These are phyloP conservation scores for Leucozona laternaria DNA, from an alignment of 2,888 invertebrate species.

Conservation along the genomic window DNA sequence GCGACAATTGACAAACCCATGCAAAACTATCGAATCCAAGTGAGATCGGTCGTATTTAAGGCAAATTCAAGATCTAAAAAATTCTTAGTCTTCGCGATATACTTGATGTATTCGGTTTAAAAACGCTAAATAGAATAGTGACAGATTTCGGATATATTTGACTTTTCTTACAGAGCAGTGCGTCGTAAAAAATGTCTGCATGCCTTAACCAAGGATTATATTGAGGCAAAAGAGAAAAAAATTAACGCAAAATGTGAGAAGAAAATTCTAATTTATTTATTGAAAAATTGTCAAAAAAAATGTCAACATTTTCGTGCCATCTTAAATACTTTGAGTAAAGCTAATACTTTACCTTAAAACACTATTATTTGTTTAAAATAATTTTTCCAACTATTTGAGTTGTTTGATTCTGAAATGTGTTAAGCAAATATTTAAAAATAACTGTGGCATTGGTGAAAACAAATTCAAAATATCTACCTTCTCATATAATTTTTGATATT, in stretches of 20 bases:
- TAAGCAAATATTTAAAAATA: too few species aligned
- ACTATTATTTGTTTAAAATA: too few species aligned
- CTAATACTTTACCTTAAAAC: too few species aligned
- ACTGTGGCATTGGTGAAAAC: too few species aligned
- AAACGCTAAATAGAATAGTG: background rate
- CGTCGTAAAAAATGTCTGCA: constrained; percentile 18
- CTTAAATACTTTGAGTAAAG: background rate
- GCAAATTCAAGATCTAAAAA: constrained; percentile 22
- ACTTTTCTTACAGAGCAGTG: background rate
- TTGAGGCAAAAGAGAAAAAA: constrained; percentile 20
- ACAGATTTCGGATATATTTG: background rate
- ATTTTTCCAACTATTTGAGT: too few species aligned
- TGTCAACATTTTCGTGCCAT: background rate
- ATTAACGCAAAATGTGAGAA: constrained; percentile 55
- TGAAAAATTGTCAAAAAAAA: background rate
- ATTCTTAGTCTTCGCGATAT: constrained; percentile 62
- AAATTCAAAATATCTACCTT: too few species aligned
- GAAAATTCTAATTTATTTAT: background rate
- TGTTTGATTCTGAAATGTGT: too few species aligned
- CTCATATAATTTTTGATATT: too few species aligned
- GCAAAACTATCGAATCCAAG: constrained; percentile 51
- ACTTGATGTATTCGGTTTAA: constrained; percentile 18
- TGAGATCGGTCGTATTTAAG: constrained; percentile 68
- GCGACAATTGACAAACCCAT: constrained; percentile 54
- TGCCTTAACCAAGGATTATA: constrained; percentile 52